These are phyloP conservation scores for Achatina immaculata DNA, from an alignment of 1,140 invertebrate genomes.

Conservation along the genomic window DNA sequence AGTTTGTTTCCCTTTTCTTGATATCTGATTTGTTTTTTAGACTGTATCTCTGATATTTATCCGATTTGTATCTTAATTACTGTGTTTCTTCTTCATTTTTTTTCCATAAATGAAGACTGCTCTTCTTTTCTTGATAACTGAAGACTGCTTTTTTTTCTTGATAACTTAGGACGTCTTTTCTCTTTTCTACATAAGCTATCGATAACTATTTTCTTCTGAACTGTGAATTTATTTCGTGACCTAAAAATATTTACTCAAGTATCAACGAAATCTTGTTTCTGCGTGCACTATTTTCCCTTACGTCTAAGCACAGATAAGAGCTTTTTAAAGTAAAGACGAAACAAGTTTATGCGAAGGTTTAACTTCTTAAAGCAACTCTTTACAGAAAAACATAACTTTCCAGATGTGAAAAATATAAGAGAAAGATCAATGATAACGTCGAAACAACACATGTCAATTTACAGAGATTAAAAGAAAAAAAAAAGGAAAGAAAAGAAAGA, in stretches of 20 bases:
- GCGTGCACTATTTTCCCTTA: not conserved
- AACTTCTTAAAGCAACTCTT: not conserved
- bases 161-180: not conserved
- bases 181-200: not conserved
- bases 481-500: not conserved
- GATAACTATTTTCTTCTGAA: not conserved
- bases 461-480: too few relatives aligned
- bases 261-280: not conserved
- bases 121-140: too few relatives aligned
- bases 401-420: not conserved
- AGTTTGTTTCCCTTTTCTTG: too few relatives aligned
- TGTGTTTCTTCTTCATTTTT: too few relatives aligned
- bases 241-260: not conserved
- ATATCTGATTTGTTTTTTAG: too few relatives aligned
- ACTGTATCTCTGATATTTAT: too few relatives aligned
- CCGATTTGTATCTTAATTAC: too few relatives aligned
- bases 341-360: not conserved
- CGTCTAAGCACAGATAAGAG: not conserved
- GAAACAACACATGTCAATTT: not conserved
- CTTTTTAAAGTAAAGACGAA: not conserved
- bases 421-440: not conserved
- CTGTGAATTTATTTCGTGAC: not conserved
- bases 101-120: too few relatives aligned
- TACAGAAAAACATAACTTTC: not conserved
- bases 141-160: too few relatives aligned